phyloP scores from a whole-genome alignment of 2,113 vertebrate genomes.

The Odocoileus hemionus region DNA sequence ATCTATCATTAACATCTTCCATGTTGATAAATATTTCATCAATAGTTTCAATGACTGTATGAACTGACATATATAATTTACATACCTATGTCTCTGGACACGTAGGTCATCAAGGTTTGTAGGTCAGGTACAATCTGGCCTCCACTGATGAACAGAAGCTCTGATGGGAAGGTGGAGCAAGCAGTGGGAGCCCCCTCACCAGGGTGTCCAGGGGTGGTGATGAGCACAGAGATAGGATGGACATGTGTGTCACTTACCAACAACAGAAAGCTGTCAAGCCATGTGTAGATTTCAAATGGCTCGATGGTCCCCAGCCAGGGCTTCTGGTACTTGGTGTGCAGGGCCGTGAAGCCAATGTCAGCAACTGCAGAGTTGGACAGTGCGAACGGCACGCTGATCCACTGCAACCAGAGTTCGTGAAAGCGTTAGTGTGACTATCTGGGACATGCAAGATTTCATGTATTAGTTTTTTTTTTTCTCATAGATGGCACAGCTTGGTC shows the following conservation, averaged over 20 bases:
- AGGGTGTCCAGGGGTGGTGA: not conserved
- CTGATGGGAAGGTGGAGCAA: not conserved
- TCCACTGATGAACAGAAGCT: not conserved
- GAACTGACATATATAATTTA: not conserved
- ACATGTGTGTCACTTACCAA: constrained; percentile 81
- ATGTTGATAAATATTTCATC: not conserved
- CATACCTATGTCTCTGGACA: not conserved
- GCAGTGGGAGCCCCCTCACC: not conserved
- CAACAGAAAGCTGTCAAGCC: constrained; percentile 94
- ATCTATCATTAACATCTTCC: not conserved
- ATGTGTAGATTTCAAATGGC: constrained; percentile 86
- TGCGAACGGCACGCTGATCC: constrained; percentile 96
- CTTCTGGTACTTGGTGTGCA: constrained; percentile 85
- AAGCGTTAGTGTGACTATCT: not conserved
- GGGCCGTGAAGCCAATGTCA: constrained; percentile 90
- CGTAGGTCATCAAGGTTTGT: not conserved
- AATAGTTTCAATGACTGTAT: not conserved
- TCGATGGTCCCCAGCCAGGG: constrained; percentile 93
- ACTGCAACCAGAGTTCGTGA: constrained; percentile 82
- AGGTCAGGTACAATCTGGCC: not conserved
- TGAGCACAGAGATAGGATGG: not conserved
- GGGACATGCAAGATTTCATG: too few relatives aligned
- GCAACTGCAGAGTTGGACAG: constrained; percentile 92
- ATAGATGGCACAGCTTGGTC: not conserved
- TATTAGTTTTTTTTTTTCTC: not conserved